Evolutionary conservation across 1,140 invertebrate genomes (phyloP), one percentile per base, ranked within the genome.

Genomic region (Helicoverpa zea): DNA sequence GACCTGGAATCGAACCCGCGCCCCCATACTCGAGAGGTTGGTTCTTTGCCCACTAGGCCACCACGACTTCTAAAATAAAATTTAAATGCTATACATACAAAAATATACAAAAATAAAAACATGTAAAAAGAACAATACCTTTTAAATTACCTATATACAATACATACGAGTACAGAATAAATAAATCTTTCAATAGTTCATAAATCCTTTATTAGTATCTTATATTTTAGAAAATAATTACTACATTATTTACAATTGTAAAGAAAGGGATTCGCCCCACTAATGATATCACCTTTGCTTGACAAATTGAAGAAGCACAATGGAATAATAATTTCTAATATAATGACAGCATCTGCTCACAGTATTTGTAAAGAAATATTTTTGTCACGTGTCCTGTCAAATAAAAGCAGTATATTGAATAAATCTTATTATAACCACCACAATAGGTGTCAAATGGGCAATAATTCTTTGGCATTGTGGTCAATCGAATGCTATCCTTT

Each of bases 381-480:
- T 87, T 88, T 86, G 89, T 82, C 91, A 91, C 90, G 92, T 91
- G 92, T 90, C 89, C 81, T 63, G 64, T 76, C 56, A 61, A 75
- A 91, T 83, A 90, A 90, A 86, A 79, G 87, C 78, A 58, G 88
- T 90, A 90, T 91, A 92, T 91, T 81, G 88, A 86, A 90, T 90
- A 90, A 92, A 79, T 85, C 81, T 89, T 88, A 92, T 91, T 91
- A 92, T 92, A 88, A 90, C 90, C 82, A 83, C 83, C 81, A 92
- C 90, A 92, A 92, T 90, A 90, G 81, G 86, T 90, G 91, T 90
- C 91, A 93, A 88, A 91, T 80, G 79, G 86, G 84, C 86, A 80
- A 91, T 92, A 90, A 90, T 88, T 91, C 87, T 88, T 83, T 79
- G 82, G 85, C 83, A 87, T 86, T 89, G 87, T 87, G 84, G 87